Base-by-base conservation (phyloP, 2,888 invertebrate genomes). In the Scelioninae gen. 1 region DNA sequence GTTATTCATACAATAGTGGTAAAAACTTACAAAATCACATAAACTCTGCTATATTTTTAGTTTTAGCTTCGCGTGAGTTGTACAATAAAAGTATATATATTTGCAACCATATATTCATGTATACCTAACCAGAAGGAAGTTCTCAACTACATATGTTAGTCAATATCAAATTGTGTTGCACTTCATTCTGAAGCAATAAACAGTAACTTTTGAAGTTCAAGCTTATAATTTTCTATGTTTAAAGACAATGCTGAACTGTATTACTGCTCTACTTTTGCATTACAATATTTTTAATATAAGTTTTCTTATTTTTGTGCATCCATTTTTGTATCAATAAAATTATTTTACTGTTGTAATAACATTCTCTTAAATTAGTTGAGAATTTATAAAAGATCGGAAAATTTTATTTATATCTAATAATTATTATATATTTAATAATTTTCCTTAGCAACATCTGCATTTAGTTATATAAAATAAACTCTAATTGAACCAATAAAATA, bases 21-120 rank as follows among this genome's bases (percentile, higher is more conserved):
- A 32, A 13, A 32, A 62, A 62, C 62, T 62, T 62, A 47, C 47
- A 32, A 47, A 62, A 62, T 60, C 45, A 45, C 45, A 45, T 45
- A 49, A 49, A 49, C 49, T 23, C 49, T 7, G 49, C 49, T 16
- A 49, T 23, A 49, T 49, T 49, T 23, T 23, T 23, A 49, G 23
- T 34, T 31, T 13, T n/a, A n/a, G 45, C 43, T 60, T 29, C n/a
- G n/a, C 13, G 45, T 38, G 13, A 45, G 29, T 13, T 45, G 31
- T 45, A n/a, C n/a, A 60, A 60, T 45, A 58, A 43, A 45, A 31
- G 13, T 31, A 45, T 60, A 31, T 60, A 60, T 60, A 40, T 11
- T 5, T 40, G 11, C 11, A 40, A 40, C 11, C 4, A 11, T 11
- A 11, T 40, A 40, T 40, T 40, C 10, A 11, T 40, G 10, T 11